Evolutionary conservation across 2,888 invertebrate genomes (phyloP).

Genomic region (Byasa hedistus): DNA sequence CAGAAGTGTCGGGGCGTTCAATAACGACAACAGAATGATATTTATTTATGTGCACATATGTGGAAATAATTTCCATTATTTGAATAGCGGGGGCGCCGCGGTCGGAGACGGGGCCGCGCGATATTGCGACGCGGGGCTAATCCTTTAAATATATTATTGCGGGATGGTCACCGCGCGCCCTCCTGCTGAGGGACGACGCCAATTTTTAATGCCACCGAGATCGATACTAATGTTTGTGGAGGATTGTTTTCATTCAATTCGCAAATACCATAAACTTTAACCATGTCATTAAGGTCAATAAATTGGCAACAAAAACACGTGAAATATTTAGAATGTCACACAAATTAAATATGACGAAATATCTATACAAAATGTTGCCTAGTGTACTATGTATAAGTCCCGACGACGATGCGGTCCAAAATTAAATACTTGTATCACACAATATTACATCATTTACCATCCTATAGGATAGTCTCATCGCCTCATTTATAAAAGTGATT

Average conservation of each 20-base stretch:
- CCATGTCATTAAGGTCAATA: neutral
- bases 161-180: slow-evolving; percentile 66
- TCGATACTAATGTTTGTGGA: slow-evolving; percentile 67
- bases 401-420: no score
- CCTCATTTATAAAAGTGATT: no score
- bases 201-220: slow-evolving; percentile 69
- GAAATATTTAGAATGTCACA: neutral
- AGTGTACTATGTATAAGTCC: no score
- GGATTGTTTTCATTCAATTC: slow-evolving; percentile 46
- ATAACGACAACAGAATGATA: slow-evolving; percentile 74
- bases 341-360: no score
- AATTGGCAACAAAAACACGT: neutral
- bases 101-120: slow-evolving; percentile 67
- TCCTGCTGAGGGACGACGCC: slow-evolving; percentile 53
- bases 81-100: slow-evolving; percentile 61
- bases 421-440: no score
- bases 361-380: no score
- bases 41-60: slow-evolving; percentile 79
- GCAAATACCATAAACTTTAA: slow-evolving; percentile 4
- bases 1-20: slow-evolving; percentile 61
- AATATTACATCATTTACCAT: no score
- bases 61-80: slow-evolving; percentile 79
- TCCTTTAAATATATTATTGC: slow-evolving; percentile 81
- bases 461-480: no score
- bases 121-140: slow-evolving; percentile 76